A percentile compares a stretch with the other conserved stretches of the same genome.
These are phyloP conservation scores for Pristionchus arcanus DNA, from an alignment of 2,888 invertebrate species.

Conservation along the genomic window DNA sequence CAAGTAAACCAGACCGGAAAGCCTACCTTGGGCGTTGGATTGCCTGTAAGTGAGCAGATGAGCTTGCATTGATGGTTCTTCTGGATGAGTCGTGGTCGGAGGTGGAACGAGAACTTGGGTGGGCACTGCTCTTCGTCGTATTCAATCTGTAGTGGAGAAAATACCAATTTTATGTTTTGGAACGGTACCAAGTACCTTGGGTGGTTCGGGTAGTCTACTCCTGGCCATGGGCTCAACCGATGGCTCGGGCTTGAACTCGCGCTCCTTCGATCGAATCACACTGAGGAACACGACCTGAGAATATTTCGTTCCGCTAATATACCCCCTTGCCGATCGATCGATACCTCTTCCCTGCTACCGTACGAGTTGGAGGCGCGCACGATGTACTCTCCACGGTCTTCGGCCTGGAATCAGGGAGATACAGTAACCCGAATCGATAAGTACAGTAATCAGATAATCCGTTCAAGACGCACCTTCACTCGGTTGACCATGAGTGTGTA, in stretches of 20 bases:
- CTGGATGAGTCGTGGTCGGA: constrained; percentile 98
- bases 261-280: constrained; percentile 83
- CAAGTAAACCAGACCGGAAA: background rate
- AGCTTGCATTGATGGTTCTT: constrained; percentile 94
- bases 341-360: constrained; percentile 94
- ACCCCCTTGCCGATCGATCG: constrained; percentile 79
- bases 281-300: constrained; percentile 90
- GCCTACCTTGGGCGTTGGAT: constrained; percentile 91
- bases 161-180: background rate
- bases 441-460: background rate
- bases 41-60: constrained; percentile 95
- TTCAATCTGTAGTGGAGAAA: constrained; percentile 78
- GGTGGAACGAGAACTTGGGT: constrained; percentile 97
- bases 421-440: background rate
- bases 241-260: constrained; percentile 63
- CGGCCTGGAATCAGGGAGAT: background rate
- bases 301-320: background rate
- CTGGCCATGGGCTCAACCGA: constrained; percentile 57
- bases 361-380: constrained; percentile 97
- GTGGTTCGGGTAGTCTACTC: constrained; percentile 41
- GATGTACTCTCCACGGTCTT: constrained; percentile 95
- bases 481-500: constrained; percentile 98
- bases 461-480: constrained; percentile 86
- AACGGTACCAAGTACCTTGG: constrained; percentile 2
- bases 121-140: constrained; percentile 94